Percentiles rank a stretch among this genome's conserved stretches.
phyloP scores from a whole-genome alignment of 2,113 vertebrate species.

The Neotoma lepida region DNA sequence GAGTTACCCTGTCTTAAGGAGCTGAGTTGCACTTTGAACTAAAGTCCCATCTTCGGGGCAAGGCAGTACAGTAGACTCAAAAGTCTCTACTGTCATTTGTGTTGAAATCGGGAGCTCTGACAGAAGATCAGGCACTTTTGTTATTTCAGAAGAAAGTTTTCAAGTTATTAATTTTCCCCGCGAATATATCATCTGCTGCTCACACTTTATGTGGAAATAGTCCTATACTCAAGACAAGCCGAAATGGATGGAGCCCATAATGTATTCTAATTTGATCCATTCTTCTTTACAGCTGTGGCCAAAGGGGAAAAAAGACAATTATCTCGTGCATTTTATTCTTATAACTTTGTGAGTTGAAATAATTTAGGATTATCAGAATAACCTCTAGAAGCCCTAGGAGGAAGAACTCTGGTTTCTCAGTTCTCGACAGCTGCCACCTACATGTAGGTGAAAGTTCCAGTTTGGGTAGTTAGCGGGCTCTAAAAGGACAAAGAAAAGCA shows the following conservation, averaged over 20 bases:
- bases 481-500: background rate
- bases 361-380: constrained; percentile 31
- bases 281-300: constrained; percentile 52
- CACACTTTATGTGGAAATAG: background rate
- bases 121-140: background rate
- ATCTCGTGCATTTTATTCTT: constrained; percentile 8
- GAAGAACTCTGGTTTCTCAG: background rate
- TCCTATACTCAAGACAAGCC: background rate
- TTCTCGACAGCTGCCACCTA: accelerated
- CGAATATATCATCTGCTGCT: background rate
- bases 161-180: background rate
- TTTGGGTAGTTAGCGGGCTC: accelerated
- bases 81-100: background rate
- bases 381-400: background rate
- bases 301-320: constrained; percentile 54
- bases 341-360: background rate
- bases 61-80: background rate
- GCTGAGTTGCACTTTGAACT: background rate
- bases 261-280: constrained; percentile 51
- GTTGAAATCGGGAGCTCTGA: background rate
- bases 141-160: background rate
- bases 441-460: accelerated
- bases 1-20: background rate
- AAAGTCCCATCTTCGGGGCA: background rate
- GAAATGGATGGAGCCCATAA: constrained; percentile 1